phyloP scores from a whole-genome alignment of 2,797 vertebrate genomes.

The Dryobates pubescens region DNA sequence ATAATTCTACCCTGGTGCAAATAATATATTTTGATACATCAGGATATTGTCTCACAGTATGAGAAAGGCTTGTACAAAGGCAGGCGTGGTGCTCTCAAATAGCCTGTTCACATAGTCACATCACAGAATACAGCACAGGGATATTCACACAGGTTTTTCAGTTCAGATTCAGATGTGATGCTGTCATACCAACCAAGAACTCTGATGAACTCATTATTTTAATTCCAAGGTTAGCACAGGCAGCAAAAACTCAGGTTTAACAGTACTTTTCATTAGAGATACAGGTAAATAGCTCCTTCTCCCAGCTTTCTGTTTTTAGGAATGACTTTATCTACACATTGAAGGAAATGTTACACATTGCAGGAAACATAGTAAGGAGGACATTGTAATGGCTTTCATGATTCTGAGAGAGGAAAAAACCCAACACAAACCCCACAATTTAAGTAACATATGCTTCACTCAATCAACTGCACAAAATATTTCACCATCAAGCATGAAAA shows the following conservation, averaged over 20 bases:
- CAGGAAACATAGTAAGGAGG: neutral
- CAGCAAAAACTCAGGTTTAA: neutral
- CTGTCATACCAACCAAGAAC: neutral
- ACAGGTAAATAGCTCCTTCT: neutral
- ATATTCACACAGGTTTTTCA: neutral
- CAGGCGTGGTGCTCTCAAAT: fast-evolving
- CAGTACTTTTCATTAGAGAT: neutral
- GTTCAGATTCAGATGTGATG: neutral
- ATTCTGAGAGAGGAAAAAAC: neutral
- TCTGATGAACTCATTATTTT: neutral
- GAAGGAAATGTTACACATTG: neutral
- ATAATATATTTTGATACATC: neutral
- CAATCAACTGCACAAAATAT: neutral
- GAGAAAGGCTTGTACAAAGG: neutral
- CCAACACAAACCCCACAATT: neutral
- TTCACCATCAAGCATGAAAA: neutral
- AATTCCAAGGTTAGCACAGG: neutral
- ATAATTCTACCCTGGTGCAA: neutral
- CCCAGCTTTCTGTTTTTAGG: neutral
- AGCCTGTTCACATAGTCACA: neutral
- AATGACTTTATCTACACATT: neutral
- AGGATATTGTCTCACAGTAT: neutral
- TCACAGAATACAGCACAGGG: neutral
- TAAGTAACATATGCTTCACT: neutral
- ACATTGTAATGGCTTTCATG: neutral